Evolutionary conservation across 2,797 vertebrate species (phyloP).

Genomic region (Sitta carolinensis): DNA sequence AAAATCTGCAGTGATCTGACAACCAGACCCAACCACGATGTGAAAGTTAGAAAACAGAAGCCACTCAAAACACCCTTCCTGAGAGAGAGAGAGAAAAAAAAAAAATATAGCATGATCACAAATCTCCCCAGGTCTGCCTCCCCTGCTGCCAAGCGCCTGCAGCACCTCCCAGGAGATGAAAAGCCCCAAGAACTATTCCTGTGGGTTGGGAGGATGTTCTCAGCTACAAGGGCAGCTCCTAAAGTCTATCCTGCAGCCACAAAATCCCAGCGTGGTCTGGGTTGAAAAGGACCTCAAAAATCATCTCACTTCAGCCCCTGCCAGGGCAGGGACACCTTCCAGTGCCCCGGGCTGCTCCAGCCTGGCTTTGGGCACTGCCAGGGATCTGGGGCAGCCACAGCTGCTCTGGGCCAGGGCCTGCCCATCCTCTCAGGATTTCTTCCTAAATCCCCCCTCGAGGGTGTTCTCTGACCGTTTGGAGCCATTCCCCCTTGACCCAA

Average conservation of each 20-base stretch:
- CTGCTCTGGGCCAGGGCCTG: not conserved
- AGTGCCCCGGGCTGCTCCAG: rapidly evolving
- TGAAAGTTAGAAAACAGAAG: not conserved
- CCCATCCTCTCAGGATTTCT: not conserved
- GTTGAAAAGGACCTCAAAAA: not conserved
- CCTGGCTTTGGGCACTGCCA: not conserved
- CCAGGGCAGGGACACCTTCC: not conserved
- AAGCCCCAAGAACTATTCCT: not conserved
- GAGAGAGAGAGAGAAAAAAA: not conserved
- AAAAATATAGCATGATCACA: not conserved
- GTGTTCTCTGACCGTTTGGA: not conserved
- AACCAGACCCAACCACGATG: rapidly evolving
- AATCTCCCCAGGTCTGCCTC: not conserved
- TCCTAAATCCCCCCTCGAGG: not conserved
- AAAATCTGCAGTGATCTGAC: not conserved
- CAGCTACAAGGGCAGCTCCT: not conserved
- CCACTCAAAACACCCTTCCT: not conserved
- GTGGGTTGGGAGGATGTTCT: rapidly evolving
- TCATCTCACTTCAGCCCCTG: rapidly evolving
- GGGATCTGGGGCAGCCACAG: not conserved
- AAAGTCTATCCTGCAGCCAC: not conserved
- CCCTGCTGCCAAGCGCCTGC: not conserved
- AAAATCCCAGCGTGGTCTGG: not conserved
- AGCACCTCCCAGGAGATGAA: not conserved
- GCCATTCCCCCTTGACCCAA: not conserved